phyloP scores from a whole-genome alignment of 1,140 invertebrate species.

The Aleiodes sp. region DNA sequence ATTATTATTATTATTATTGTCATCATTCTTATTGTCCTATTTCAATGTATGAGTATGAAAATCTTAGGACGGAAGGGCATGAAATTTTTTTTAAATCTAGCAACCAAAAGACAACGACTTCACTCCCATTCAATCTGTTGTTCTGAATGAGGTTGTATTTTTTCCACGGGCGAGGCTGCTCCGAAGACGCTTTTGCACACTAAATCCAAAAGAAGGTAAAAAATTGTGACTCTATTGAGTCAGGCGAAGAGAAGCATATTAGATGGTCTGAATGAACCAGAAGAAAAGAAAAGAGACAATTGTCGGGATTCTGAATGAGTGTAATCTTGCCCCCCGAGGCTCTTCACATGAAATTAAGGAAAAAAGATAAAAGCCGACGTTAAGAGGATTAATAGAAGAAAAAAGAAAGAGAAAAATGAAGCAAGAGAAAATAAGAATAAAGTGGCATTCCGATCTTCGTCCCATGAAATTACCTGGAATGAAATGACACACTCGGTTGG shows the following conservation, averaged over 20 bases:
- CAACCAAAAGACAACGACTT: not conserved
- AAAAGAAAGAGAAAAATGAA: constrained; percentile 27
- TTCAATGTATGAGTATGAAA: too few relatives aligned
- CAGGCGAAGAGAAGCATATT: not conserved
- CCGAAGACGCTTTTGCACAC: not conserved
- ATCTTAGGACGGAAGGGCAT: too few relatives aligned
- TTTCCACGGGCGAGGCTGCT: constrained; percentile 19
- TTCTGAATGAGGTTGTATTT: constrained; percentile 19
- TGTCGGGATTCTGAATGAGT: constrained; percentile 49
- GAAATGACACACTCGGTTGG: constrained; percentile 62
- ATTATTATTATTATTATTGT: too few relatives aligned
- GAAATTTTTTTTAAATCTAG: not conserved
- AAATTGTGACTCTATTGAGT: not conserved
- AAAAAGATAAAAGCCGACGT: constrained; percentile 8
- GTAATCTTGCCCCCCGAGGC: constrained; percentile 45
- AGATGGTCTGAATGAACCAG: constrained; percentile 10
- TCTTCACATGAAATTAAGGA: constrained; percentile 32
- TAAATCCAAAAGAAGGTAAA: not conserved
- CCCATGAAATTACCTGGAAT: constrained; percentile 63
- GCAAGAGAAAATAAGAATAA: constrained; percentile 12
- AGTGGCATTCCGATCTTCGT: constrained; percentile 16
- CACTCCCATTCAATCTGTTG: not conserved
- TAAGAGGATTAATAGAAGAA: not conserved
- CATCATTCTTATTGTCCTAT: not conserved
- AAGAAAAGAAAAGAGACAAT: not conserved